Evolutionary conservation across 2,888 invertebrate species (phyloP).

Genomic region (Drosophila anceps): DNA sequence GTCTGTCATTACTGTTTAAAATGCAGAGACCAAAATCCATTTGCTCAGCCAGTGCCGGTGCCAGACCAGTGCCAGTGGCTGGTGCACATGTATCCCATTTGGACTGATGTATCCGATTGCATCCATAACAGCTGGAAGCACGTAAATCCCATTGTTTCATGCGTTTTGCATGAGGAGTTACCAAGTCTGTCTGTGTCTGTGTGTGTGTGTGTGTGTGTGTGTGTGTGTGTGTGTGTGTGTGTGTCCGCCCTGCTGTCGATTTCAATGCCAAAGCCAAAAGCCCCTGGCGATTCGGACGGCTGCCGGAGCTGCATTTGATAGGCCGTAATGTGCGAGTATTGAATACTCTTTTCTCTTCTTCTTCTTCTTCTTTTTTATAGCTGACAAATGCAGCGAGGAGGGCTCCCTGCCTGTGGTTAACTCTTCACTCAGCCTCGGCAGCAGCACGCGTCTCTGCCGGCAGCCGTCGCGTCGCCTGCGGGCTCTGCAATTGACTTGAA

Average conservation of each 20-base stretch:
- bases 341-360: constrained; percentile 30
- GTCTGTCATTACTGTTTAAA: constrained; percentile 69
- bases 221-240: not conserved
- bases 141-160: constrained; percentile 74
- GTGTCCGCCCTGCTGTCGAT: constrained; percentile 45
- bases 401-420: constrained; percentile 59
- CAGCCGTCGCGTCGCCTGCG: constrained; percentile 40
- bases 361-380: constrained; percentile 33
- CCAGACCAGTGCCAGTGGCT: constrained; percentile 29
- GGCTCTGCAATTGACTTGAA: constrained; percentile 72
- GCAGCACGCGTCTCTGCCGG: constrained; percentile 45
- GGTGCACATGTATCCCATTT: constrained; percentile 55
- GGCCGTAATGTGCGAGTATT: constrained; percentile 43
- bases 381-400: constrained; percentile 59
- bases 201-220: not conserved
- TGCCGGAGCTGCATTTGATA: constrained; percentile 49
- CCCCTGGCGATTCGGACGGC: constrained; percentile 36
- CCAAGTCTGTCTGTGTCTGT: constrained; percentile 43
- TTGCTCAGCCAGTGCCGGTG: constrained; percentile 42
- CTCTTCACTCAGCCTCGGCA: constrained; percentile 33
- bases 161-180: constrained; percentile 71
- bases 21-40: constrained; percentile 62
- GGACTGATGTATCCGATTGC: constrained; percentile 74
- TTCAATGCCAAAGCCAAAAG: constrained; percentile 62
- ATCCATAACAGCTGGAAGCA: constrained; percentile 74